Evolutionary conservation across 2,888 invertebrate species (phyloP).

Genomic region (Agriopis marginaria): DNA sequence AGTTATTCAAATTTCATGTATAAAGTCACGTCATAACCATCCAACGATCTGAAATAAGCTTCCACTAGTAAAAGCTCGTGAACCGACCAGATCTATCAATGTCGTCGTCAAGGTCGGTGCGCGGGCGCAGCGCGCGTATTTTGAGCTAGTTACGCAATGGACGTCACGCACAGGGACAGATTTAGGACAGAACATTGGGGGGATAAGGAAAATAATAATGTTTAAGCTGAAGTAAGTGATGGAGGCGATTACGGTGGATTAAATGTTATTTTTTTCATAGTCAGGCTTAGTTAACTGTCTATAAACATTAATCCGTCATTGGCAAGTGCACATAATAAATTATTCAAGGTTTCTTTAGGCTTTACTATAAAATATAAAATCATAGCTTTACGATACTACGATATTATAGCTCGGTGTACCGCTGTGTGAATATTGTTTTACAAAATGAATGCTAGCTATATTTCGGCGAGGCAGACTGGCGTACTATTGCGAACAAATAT

Average conservation of each 20-base stretch:
- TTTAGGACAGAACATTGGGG: constrained; percentile 13
- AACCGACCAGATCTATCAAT: constrained; percentile 65
- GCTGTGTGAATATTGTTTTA: too few species aligned
- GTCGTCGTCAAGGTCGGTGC: constrained; percentile 76
- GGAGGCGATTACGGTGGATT: background rate
- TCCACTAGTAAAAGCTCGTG: constrained; percentile 34
- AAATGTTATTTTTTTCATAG: background rate
- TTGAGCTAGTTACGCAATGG: constrained; percentile 48
- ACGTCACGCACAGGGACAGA: constrained; percentile 35
- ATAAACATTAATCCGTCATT: too few species aligned
- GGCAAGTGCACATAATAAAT: too few species aligned
- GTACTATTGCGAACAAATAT: too few species aligned
- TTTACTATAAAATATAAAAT: too few species aligned
- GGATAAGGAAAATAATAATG: background rate
- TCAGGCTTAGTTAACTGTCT: background rate
- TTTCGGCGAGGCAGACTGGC: too few species aligned
- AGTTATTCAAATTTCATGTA: constrained; percentile 9
- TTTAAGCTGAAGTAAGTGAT: background rate
- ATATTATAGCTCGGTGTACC: too few species aligned
- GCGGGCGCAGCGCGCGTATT: constrained; percentile 59
- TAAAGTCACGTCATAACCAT: constrained; percentile 22
- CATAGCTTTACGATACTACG: too few species aligned
- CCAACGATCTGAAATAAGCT: constrained; percentile 25
- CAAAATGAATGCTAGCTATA: too few species aligned
- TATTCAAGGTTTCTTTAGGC: too few species aligned